Conservation (phyloP, 2,888 invertebrate species). For the Troides helena region DNA sequence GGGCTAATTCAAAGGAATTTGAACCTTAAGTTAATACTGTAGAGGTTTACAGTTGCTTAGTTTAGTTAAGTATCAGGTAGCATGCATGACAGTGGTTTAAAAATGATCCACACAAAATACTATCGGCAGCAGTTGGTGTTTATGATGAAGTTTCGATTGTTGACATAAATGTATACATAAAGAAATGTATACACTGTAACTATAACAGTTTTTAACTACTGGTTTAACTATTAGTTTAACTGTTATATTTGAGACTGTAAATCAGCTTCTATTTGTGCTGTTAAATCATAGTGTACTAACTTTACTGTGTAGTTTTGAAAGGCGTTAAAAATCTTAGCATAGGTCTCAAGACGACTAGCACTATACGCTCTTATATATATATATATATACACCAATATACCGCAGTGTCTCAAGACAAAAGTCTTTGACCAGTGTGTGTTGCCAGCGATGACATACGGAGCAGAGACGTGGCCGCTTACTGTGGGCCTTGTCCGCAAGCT, state of each 20-base stretch:
- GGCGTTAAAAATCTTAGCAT: too few species aligned
- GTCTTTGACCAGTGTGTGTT: too few species aligned
- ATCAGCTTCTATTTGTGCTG: too few species aligned
- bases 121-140: constrained; percentile 47
- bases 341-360: too few species aligned
- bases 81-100: constrained; percentile 31
- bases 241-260: neutral
- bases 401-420: too few species aligned
- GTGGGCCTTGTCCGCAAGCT: too few species aligned
- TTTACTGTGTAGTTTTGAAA: too few species aligned
- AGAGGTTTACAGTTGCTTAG: neutral
- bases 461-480: too few species aligned
- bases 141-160: constrained; percentile 31
- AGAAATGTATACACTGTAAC: constrained; percentile 18
- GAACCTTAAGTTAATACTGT: neutral
- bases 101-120: constrained; percentile 40
- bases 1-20: neutral
- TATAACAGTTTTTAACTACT: neutral
- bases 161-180: constrained; percentile 30
- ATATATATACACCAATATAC: too few species aligned
- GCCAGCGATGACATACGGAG: too few species aligned
- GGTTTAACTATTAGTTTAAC: neutral
- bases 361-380: too few species aligned
- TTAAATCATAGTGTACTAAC: too few species aligned
- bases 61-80: constrained; percentile 5